Percentiles rank a stretch among this genome's conserved stretches.
Evolutionary conservation across 1,140 invertebrate species (phyloP).

Genomic region (Apis dorsata): DNA sequence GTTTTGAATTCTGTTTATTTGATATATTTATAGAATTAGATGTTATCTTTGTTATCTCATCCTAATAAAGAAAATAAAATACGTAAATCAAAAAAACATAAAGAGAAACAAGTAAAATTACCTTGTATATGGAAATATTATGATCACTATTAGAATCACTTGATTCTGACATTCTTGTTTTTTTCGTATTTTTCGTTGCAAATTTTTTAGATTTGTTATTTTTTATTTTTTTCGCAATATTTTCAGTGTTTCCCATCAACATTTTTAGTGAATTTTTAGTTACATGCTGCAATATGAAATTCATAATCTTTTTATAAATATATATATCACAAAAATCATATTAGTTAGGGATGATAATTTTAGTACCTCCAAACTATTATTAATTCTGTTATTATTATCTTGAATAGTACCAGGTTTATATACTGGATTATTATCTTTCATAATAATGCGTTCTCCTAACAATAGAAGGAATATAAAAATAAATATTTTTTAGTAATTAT

Average conservation of each 20-base stretch:
- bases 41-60: not conserved
- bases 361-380: not conserved
- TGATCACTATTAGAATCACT: not conserved
- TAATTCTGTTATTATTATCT: not conserved
- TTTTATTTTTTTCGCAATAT: not conserved
- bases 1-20: not conserved
- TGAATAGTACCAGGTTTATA: slow-evolving; percentile 55
- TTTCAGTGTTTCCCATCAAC: not conserved
- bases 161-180: not conserved
- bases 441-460: slow-evolving; percentile 63
- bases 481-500: not conserved
- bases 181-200: not conserved
- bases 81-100: not conserved
- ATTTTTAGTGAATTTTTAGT: not conserved
- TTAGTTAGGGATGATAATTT: not conserved
- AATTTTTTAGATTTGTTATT: not conserved
- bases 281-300: not conserved
- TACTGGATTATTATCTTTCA: slow-evolving; percentile 55
- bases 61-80: not conserved
- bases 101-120: not conserved
- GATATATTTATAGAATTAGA: not conserved
- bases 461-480: not conserved
- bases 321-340: not conserved
- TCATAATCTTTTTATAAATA: not conserved
- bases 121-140: not conserved